Percentiles rank a stretch among this genome's conserved stretches.
Evolutionary conservation across 1,140 invertebrate genomes (phyloP).

Genomic region (Drosophila saltans): DNA sequence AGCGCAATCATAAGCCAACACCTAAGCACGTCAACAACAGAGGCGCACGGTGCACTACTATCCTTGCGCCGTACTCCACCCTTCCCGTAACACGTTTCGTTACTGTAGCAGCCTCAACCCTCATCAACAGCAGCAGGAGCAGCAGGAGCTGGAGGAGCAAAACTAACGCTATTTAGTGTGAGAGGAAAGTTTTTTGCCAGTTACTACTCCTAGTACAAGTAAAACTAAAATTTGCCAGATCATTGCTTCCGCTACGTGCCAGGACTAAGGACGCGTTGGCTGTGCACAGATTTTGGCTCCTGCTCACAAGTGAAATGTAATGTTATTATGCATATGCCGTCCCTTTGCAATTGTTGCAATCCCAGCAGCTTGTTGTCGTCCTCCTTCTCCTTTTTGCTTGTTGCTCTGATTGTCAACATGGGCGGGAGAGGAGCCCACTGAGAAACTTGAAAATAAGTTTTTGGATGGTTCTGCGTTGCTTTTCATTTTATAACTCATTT

Average conservation of each 20-base stretch:
- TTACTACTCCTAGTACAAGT: slow-evolving; percentile 56
- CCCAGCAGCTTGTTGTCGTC: slow-evolving; percentile 28
- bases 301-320: slow-evolving; percentile 42
- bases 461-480: slow-evolving; percentile 5
- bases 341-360: slow-evolving; percentile 23
- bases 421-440: not conserved
- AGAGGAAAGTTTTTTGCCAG: slow-evolving; percentile 70
- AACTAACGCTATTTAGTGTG: slow-evolving; percentile 69
- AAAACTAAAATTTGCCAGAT: slow-evolving; percentile 81
- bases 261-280: slow-evolving; percentile 53
- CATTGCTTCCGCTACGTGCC: slow-evolving; percentile 79
- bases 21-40: slow-evolving; percentile 80
- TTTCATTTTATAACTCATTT: slow-evolving; percentile 16
- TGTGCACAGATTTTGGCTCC: slow-evolving; percentile 51
- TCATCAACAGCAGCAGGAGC: slow-evolving; percentile 42
- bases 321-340: slow-evolving; percentile 67
- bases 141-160: not conserved
- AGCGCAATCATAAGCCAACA: slow-evolving; percentile 79
- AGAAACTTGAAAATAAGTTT: slow-evolving; percentile 44
- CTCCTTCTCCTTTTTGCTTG: not conserved
- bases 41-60: not conserved
- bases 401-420: slow-evolving; percentile 62
- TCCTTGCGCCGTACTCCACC: not conserved
- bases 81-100: not conserved
- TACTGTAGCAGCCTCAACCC: slow-evolving; percentile 10